These are phyloP conservation scores for Meriones psammophilus DNA, from an alignment of 2,797 vertebrate genomes.

Conservation along the genomic window DNA sequence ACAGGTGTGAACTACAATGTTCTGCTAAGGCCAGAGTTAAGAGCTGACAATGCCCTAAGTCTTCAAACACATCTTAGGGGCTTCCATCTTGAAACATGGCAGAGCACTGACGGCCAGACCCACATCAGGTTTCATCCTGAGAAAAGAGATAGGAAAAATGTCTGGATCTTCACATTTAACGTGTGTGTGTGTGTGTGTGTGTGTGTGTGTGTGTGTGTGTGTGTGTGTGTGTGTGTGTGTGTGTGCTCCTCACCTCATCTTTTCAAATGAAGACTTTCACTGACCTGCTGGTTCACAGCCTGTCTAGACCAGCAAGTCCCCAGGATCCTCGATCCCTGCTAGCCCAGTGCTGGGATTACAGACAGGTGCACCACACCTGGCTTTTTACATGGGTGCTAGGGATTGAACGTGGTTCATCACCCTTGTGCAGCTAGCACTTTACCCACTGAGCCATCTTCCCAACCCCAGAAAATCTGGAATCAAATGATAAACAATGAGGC, in stretches of 20 bases:
- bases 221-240: neutral
- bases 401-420: accelerated
- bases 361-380: neutral
- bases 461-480: neutral
- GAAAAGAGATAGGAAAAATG: neutral
- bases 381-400: neutral
- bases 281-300: neutral
- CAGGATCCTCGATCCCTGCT: neutral
- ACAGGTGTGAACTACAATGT: neutral
- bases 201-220: neutral
- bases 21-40: neutral
- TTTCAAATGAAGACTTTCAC: neutral
- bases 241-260: too few species aligned
- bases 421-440: neutral
- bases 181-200: too few species aligned
- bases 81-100: neutral
- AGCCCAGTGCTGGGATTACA: neutral
- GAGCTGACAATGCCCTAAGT: neutral
- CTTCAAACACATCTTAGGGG: neutral
- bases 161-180: neutral
- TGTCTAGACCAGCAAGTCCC: neutral
- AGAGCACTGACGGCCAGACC: neutral
- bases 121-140: neutral
- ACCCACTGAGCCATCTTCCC: neutral
- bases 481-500: neutral